Evolutionary conservation across 2,797 vertebrate species (phyloP), one percentile per base, ranked within the genome.

Genomic region (Tragelaphus oryx): DNA sequence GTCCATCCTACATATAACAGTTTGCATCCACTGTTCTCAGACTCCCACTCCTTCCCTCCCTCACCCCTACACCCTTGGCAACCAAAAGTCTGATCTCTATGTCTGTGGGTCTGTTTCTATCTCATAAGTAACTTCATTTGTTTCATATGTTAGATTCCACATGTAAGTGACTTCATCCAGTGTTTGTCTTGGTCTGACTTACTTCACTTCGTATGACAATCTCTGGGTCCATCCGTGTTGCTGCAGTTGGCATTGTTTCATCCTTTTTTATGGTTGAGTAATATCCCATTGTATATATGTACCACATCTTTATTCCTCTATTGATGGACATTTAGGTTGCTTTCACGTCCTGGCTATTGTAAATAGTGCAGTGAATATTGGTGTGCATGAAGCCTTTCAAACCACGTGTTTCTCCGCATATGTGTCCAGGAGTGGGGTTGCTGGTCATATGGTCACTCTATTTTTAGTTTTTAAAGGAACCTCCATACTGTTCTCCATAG

Each of bases 331-430:
- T 50, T 20, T 50, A 50, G 9, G 30, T n/a, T 78, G 46, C 17
- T 78, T 78, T 48, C 75, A 7, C 6, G 1, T 50, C 46, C 17
- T 78, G 46, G 75, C 75, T 50, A 78, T 78, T 50, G 46, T 50
- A 50, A 20, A 50, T 20, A 50, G 3, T 20, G 46, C 30, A 50
- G 5, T 50, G 75, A 78, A n/a, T 30, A n/a, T 6, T 50, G 28
- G 28, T 30, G 16, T 78, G 17, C 75, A 6, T n/a, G 46, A 50
- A 78, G 17, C 46, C 10, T 50, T 78, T 78, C 17, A 28, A 20
- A n/a, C 10, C 1, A 0, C 3, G 5, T 22, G 3, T 50, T 50
- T n/a, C 16, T 78, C 16, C 12, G 75, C 16, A 20, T 20, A 20
- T 50, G 10, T 50, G 3, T 18, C 28, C 48, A 50, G 75, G 28